Evolutionary conservation across 2,797 vertebrate genomes (phyloP).

Genomic region (Pseudochaenichthys georgianus): DNA sequence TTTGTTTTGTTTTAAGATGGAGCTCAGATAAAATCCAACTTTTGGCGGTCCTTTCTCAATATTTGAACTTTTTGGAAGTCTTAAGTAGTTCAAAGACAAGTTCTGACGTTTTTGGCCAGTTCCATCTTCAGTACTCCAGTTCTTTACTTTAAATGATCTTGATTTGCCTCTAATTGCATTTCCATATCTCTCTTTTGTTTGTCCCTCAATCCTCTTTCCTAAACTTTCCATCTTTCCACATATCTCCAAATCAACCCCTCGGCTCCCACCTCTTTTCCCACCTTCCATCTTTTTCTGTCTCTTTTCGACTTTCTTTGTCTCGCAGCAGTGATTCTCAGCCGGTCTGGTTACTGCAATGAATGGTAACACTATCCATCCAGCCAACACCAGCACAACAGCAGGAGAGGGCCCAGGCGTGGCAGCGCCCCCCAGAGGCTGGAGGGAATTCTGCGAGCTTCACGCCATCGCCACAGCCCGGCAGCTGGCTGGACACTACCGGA

Average conservation of each 20-base stretch:
- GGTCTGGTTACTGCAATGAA: constrained; percentile 95
- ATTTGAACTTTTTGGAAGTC: constrained; percentile 57
- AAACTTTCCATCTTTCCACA: not conserved
- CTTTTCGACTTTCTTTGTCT: constrained; percentile 43
- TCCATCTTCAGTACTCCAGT: constrained; percentile 36
- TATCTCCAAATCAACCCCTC: constrained; percentile 18
- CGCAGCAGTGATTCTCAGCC: constrained; percentile 87
- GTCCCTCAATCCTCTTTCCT: constrained; percentile 37
- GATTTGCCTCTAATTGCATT: constrained; percentile 60
- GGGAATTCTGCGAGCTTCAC: constrained; percentile 98
- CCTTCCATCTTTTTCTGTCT: constrained; percentile 27
- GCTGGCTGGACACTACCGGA: constrained; percentile 93
- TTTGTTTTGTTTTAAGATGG: constrained; percentile 53
- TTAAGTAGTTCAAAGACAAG: constrained; percentile 43
- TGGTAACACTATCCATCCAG: constrained; percentile 92
- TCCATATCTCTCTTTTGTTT: constrained; percentile 55
- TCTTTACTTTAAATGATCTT: constrained; percentile 39
- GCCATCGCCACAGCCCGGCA: constrained; percentile 92
- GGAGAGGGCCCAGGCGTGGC: constrained; percentile 74
- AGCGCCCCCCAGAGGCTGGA: constrained; percentile 90
- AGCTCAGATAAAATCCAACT: constrained; percentile 57
- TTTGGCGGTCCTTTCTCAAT: constrained; percentile 45
- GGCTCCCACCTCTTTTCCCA: constrained; percentile 11
- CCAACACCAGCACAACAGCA: constrained; percentile 80
- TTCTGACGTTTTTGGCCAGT: constrained; percentile 29